Conservation (phyloP, 2,888 invertebrate genomes). For the Bruchidius siliquastri region DNA sequence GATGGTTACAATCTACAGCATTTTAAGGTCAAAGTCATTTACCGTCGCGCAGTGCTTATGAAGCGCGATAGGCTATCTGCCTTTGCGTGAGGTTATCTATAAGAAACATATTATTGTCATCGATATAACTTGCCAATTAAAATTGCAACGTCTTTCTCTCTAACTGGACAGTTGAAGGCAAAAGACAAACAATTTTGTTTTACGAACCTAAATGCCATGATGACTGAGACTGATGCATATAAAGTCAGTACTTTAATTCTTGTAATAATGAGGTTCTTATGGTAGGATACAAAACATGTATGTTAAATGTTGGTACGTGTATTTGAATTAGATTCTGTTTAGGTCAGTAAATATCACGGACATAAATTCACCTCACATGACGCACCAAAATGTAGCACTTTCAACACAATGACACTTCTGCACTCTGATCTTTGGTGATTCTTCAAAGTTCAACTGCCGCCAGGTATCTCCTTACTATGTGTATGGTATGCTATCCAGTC, state of each 20-base stretch:
- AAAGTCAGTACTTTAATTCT: background rate
- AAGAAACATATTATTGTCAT: no score
- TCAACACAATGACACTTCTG: slow-evolving; percentile 3
- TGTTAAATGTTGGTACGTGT: background rate
- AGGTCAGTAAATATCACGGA: background rate
- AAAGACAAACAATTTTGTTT: no score
- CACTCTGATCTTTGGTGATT: slow-evolving; percentile 1
- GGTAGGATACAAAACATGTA: background rate
- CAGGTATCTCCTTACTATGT: background rate
- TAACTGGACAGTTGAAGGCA: no score
- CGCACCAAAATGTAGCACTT: slow-evolving; percentile 4
- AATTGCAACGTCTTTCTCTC: no score
- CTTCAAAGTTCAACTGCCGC: background rate
- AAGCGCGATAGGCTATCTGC: no score
- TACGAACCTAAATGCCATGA: no score
- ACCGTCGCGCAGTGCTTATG: no score
- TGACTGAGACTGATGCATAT: no score
- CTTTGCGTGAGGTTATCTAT: no score
- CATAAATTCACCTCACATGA: slow-evolving; percentile 1
- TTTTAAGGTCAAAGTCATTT: no score
- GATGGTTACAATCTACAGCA: no score
- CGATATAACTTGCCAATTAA: no score
- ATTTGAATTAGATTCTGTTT: background rate
- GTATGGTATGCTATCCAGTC: background rate
- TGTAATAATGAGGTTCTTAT: background rate